phyloP scores from a whole-genome alignment of 2,888 invertebrate genomes.

The Tachina fera region DNA sequence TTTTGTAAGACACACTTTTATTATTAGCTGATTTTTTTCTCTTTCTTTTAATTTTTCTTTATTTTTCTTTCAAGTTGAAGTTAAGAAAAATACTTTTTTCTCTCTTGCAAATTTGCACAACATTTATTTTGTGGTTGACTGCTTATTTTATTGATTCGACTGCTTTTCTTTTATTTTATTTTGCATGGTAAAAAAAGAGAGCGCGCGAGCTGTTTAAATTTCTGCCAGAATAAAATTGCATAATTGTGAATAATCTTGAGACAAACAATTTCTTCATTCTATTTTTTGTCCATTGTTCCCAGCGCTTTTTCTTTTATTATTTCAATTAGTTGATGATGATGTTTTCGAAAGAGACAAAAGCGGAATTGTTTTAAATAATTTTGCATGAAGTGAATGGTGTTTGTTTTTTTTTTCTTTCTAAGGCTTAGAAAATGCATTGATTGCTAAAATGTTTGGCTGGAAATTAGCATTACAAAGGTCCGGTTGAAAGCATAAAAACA shows the following conservation, averaged over 20 bases:
- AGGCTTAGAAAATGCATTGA: conserved; percentile 17
- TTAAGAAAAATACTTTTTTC: background rate
- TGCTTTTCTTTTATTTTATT: conserved; percentile 69
- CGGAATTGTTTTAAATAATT: background rate
- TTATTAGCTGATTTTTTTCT: background rate
- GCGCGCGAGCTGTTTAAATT: conserved; percentile 74
- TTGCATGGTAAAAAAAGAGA: background rate
- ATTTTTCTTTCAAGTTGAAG: conserved; percentile 15
- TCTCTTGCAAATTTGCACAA: conserved; percentile 16
- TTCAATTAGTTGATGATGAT: conserved; percentile 47
- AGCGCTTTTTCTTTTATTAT: conserved; percentile 1
- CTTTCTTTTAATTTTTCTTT: no score
- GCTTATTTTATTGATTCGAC: conserved; percentile 81
- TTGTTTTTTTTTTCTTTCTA: background rate
- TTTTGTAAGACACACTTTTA: background rate
- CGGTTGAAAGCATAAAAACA: conserved; percentile 47
- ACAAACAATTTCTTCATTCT: conserved; percentile 68
- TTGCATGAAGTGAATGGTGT: background rate
- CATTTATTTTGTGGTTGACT: conserved; percentile 78
- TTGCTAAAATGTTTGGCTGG: conserved; percentile 15
- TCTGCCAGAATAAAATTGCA: conserved; percentile 76
- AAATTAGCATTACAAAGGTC: conserved; percentile 66
- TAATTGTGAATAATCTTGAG: conserved; percentile 80
- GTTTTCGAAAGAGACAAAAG: conserved; percentile 11
- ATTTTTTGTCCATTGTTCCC: conserved; percentile 16